Percentiles rank a stretch among this genome's conserved stretches.
These are phyloP conservation scores for Anastrepha obliqua DNA, from an alignment of 1,140 invertebrate species.

Conservation along the genomic window DNA sequence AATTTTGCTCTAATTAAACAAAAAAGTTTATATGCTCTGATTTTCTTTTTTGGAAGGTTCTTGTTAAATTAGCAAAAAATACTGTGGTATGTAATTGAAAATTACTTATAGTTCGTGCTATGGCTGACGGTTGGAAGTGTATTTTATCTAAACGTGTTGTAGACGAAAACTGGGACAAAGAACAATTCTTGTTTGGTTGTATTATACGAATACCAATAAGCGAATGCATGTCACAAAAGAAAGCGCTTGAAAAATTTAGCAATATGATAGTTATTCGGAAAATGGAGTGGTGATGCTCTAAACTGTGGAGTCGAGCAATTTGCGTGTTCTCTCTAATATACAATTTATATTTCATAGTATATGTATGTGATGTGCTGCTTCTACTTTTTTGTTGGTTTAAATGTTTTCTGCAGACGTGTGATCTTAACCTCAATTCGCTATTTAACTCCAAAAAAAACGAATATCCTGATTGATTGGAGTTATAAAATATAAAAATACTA, in stretches of 20 bases:
- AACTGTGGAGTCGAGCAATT: no score
- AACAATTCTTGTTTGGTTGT: not conserved
- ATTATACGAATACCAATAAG: no score
- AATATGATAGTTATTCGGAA: not conserved
- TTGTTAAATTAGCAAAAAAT: no score
- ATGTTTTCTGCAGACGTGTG: slow-evolving; percentile 48
- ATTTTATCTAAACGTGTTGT: not conserved
- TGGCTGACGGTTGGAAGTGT: no score
- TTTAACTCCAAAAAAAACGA: not conserved
- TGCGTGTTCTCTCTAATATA: no score
- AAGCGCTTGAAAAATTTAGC: not conserved
- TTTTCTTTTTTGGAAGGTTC: not conserved
- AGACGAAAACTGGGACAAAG: slow-evolving; percentile 31
- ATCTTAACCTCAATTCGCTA: slow-evolving; percentile 52
- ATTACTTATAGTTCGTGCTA: no score
- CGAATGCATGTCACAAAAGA: not conserved
- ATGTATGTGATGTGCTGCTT: no score
- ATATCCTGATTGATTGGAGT: no score
- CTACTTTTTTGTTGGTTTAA: not conserved
- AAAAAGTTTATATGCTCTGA: not conserved
- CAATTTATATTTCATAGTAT: no score
- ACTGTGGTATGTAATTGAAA: no score
- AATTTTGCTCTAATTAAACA: not conserved
- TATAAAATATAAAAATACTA: no score
- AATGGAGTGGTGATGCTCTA: no score